Evolutionary conservation across 2,113 vertebrate genomes (phyloP).

Genomic region (Zapus hudsonius): DNA sequence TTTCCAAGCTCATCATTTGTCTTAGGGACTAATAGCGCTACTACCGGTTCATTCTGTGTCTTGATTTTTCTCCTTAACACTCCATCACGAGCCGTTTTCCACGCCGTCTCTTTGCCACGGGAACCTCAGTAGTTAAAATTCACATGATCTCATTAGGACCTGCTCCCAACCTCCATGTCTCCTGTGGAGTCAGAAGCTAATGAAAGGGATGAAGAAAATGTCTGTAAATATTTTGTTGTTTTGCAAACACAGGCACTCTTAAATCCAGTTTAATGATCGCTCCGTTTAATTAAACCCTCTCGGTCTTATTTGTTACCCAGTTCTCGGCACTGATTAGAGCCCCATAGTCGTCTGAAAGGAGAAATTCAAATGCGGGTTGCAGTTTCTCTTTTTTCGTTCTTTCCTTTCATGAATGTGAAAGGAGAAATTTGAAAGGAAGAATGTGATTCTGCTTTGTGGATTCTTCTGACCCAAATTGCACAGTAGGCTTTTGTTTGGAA

Average conservation of each 20-base stretch:
- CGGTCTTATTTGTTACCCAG: slow-evolving; percentile 73
- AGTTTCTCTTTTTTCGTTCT: not conserved
- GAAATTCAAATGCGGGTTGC: slow-evolving; percentile 45
- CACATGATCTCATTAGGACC: slow-evolving; percentile 75
- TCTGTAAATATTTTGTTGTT: slow-evolving; percentile 77
- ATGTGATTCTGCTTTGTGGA: not conserved
- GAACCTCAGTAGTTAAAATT: slow-evolving; percentile 69
- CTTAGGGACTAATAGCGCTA: not conserved
- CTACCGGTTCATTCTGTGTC: not conserved
- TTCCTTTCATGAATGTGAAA: not conserved
- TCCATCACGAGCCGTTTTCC: not conserved
- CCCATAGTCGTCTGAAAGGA: slow-evolving; percentile 55
- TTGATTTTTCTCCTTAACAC: not conserved
- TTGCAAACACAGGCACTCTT: slow-evolving; percentile 78
- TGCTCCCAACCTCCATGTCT: slow-evolving; percentile 73
- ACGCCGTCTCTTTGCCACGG: slow-evolving; percentile 9
- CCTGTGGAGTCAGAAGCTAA: slow-evolving; percentile 74
- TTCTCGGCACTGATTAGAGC: slow-evolving; percentile 71
- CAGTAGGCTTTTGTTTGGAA: slow-evolving; percentile 14
- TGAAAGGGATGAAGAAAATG: slow-evolving; percentile 78
- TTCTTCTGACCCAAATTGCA: not conserved
- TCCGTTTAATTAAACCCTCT: slow-evolving; percentile 81
- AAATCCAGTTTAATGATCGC: slow-evolving; percentile 79
- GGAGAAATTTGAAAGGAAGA: slow-evolving; percentile 18
- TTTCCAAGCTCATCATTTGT: no score